Conservation (phyloP, 2,113 vertebrate species). For the Gnathonemus longibarbis region DNA sequence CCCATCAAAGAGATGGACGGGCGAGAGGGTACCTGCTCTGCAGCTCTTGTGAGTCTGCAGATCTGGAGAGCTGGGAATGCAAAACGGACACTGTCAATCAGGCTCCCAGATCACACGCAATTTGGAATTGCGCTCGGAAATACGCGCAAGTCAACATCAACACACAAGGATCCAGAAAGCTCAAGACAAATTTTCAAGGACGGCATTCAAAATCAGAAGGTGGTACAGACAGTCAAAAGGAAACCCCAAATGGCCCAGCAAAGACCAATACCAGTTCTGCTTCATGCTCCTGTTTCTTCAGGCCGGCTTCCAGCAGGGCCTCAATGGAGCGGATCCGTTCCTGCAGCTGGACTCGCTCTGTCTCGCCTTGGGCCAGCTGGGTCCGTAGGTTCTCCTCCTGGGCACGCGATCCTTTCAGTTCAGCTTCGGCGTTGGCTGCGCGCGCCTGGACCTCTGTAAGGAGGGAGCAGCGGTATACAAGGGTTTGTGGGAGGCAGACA, state of each 20-base stretch:
- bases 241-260: background rate
- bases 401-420: conserved; percentile 58
- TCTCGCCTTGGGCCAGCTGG: conserved; percentile 62
- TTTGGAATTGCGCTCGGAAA: background rate
- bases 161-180: background rate
- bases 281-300: conserved; percentile 56
- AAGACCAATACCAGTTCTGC: conserved; percentile 53
- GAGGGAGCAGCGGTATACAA: background rate
- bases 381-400: conserved; percentile 62
- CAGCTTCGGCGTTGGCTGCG: conserved; percentile 61
- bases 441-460: conserved; percentile 68
- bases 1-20: background rate
- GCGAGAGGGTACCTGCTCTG: conserved; percentile 60
- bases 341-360: conserved; percentile 65
- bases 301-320: conserved; percentile 73
- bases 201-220: background rate
- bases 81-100: background rate
- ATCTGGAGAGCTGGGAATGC: background rate
- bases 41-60: conserved; percentile 61
- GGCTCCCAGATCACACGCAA: background rate
- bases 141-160: background rate
- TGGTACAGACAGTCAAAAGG: background rate
- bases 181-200: background rate
- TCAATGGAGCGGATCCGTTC: conserved; percentile 73
- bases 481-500: background rate